Base-by-base conservation (phyloP, 1,140 invertebrate species). In the Trachymyrmex cornetzi region DNA sequence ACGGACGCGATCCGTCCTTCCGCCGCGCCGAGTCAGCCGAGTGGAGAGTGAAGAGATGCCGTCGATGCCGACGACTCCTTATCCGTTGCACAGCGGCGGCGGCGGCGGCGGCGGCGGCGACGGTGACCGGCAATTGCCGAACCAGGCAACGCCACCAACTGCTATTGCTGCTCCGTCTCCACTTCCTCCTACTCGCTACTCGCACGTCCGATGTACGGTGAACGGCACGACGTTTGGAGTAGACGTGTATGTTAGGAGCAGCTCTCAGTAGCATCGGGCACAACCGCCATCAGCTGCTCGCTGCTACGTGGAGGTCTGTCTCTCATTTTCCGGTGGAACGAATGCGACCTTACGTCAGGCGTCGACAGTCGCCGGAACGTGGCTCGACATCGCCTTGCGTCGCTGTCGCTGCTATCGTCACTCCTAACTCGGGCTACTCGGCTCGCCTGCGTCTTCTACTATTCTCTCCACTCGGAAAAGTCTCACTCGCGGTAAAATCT, bases 241-340 rank as follows among this genome's bases (percentile, higher is more conserved):
- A 59, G 38, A 84, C 80, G 69, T 79, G 24, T 50, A 84, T 71
- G 69, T 75, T 84, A 75, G 38, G 69, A 75, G 24, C 80, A 69
- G 50, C 69, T 34, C 69, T 19, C 44, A 19, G 55, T 61, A 50
- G 38, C 44, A 88, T 84, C 88, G 89, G 89, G 75, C 89, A 88
- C 86, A 88, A 88, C 91, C 88, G 89, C 91, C 91, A 92, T 92
- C 91, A 92, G 91, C 91, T 92, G 91, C 91, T 93, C 92, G 90
- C 85, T 89, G 80, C 91, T 89, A 90, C 79, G 85, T 87, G 81
- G 55, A 86, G 89, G 89, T 89, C 87, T 92, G 44, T 69, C 86
- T 92, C 89, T 93, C 93, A 93, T 93, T 92, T 93, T 93, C 69
- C 77, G 88, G 85, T 86, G 86, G 77, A 88, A 59, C 74, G 64